Conservation (phyloP, 2,888 invertebrate genomes). For the Macrophya annulata region DNA sequence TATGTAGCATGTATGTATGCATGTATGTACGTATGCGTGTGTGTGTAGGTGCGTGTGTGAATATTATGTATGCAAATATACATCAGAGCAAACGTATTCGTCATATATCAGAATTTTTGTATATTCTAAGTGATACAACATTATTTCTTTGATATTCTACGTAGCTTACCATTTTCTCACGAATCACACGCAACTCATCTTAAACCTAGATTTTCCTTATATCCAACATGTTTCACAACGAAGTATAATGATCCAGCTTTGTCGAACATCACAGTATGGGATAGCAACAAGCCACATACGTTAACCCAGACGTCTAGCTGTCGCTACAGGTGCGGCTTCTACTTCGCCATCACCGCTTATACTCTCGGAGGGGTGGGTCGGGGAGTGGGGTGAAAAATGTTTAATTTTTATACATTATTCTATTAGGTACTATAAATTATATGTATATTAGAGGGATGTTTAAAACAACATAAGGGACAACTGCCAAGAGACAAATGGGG, state of each 20-base stretch:
- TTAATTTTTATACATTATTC: not conserved
- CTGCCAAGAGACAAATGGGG: not conserved
- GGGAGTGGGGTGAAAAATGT: not conserved
- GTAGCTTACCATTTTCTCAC: slow-evolving; percentile 46
- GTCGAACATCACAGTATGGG: not conserved
- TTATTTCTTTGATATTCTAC: slow-evolving; percentile 48
- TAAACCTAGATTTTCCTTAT: not conserved
- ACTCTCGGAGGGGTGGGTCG: not conserved
- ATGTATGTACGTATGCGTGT: not conserved
- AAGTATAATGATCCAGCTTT: not conserved
- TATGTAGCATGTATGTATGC: not conserved
- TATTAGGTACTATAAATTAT: not conserved
- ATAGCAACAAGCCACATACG: slow-evolving; percentile 1
- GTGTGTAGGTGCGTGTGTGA: not conserved
- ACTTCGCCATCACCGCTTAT: not conserved
- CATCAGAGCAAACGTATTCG: slow-evolving; percentile 8
- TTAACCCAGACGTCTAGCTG: not conserved
- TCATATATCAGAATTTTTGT: slow-evolving; percentile 43
- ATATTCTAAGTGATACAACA: slow-evolving; percentile 33
- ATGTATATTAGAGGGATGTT: not conserved
- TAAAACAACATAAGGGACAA: not conserved
- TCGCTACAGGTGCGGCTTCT: not conserved
- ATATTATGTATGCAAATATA: slow-evolving; percentile 38
- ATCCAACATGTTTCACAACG: not conserved
- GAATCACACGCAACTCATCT: slow-evolving; percentile 41